These are phyloP conservation scores for Morone chrysops DNA, from an alignment of 2,113 vertebrate genomes.

Conservation along the genomic window DNA sequence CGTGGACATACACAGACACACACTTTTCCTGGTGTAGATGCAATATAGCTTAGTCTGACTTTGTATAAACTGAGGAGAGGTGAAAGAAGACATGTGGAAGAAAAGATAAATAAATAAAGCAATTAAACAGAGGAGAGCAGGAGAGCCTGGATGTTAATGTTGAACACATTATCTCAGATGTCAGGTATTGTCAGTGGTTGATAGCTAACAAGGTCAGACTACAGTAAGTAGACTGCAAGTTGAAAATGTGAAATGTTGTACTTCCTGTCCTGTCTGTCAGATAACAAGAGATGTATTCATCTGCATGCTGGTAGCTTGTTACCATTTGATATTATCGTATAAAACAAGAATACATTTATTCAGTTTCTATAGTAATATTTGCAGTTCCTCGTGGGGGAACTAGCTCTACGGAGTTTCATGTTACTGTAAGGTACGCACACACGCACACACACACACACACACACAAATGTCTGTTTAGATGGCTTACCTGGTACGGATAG, in stretches of 20 bases:
- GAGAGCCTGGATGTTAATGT: neutral
- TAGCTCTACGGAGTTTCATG: neutral
- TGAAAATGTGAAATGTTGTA: neutral
- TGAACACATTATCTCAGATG: conserved; percentile 19
- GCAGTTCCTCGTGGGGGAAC: neutral
- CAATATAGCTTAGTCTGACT: neutral
- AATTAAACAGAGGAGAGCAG: neutral
- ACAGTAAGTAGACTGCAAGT: neutral
- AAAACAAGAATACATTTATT: neutral
- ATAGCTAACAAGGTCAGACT: conserved; percentile 6
- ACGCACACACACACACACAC: conserved; percentile 8
- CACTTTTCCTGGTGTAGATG: neutral
- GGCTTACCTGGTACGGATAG: conserved; percentile 95
- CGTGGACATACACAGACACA: neutral
- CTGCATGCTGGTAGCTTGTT: conserved; percentile 5
- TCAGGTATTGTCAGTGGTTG: neutral
- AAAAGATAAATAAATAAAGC: neutral
- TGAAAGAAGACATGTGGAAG: neutral
- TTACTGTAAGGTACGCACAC: neutral
- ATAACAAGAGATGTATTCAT: conserved; percentile 7
- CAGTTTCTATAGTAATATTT: conserved; percentile 29
- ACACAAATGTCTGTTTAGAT: neutral
- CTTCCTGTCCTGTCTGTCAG: conserved; percentile 12
- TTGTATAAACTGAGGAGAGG: neutral
- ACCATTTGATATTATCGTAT: neutral